These are phyloP conservation scores for Trissolcus brochymenae DNA, from an alignment of 2,888 invertebrate species.

Conservation along the genomic window DNA sequence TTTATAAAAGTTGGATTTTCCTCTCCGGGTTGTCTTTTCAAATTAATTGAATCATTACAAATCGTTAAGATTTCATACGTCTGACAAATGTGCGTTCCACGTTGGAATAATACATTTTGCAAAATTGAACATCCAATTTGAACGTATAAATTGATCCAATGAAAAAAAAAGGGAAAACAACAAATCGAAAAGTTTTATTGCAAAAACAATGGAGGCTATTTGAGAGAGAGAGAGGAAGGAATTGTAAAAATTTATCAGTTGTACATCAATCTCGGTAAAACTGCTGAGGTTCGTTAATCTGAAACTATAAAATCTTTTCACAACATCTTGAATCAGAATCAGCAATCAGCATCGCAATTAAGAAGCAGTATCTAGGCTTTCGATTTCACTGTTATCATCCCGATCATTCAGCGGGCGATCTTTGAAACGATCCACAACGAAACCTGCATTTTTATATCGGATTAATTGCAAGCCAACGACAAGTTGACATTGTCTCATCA, in stretches of 20 bases:
- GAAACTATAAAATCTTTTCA: slow-evolving; percentile 7
- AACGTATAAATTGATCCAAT: too few relatives aligned
- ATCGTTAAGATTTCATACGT: too few relatives aligned
- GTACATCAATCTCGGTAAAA: background rate
- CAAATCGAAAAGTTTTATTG: too few relatives aligned
- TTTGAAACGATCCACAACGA: slow-evolving; percentile 4
- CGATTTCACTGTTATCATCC: slow-evolving; percentile 19
- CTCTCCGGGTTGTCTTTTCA: too few relatives aligned
- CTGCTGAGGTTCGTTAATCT: slow-evolving; percentile 2
- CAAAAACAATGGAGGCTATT: background rate
- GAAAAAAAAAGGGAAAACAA: too few relatives aligned
- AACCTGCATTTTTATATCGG: slow-evolving; percentile 13
- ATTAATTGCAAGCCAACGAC: slow-evolving; percentile 10
- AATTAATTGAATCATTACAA: too few relatives aligned
- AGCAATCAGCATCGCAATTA: slow-evolving; percentile 17
- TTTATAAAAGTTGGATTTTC: background rate
- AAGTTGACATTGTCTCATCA: slow-evolving; percentile 27
- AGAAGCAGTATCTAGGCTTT: slow-evolving; percentile 12
- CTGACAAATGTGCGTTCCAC: too few relatives aligned
- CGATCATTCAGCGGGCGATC: slow-evolving; percentile 9
- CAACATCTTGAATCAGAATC: background rate
- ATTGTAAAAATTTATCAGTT: background rate
- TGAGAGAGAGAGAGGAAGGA: background rate
- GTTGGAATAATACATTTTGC: background rate
- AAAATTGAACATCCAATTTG: background rate